Evolutionary conservation across 2,888 invertebrate species (phyloP), one percentile per base, ranked within the genome.

Genomic region (Sinelater perroti): DNA sequence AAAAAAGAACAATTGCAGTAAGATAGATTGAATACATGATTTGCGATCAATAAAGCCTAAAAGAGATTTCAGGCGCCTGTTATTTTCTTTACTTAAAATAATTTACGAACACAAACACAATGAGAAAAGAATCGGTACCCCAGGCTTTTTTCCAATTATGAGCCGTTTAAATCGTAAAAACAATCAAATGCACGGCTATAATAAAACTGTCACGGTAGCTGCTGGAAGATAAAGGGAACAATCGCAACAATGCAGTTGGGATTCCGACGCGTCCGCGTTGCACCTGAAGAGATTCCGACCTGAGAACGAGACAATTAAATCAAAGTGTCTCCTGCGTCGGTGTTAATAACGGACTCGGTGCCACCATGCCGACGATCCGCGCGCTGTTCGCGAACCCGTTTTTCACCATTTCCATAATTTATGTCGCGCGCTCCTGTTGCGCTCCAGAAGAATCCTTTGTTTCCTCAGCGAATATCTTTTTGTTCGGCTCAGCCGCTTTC

Each of bases 261-360:
- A 66, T 66, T 62, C 63, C 66, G 54, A 49, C 51, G 49, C 63
- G 64, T 64, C 62, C 60, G 62, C 62, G 59, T 70, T 71, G 73
- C 72, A 72, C 73, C 72, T 72, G 70, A 71, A 64, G 69, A 70
- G 71, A 74, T 73, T 73, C 73, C 71, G 56, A 62, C 62, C 65
- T 55, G 67, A 62, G 66, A 72, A 70, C 65, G 59, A 63, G 70
- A 72, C 75, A 74, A 76, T 75, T 76, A 75, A 75, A 76, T 75
- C 75, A 74, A 74, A 68, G 70, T 69, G 73, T 72, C 66, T 70
- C 65, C 61, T 68, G 70, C 67, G 67, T 70, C 73, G 72, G 75
- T 66, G 69, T 69, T 69, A 67, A 68, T 67, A 69, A 69, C 67
- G 69, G 64, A 65, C 68, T 64, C 58, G 58, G 66, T 69, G 72